Evolutionary conservation across 2,888 invertebrate species (phyloP).

Genomic region (Platerodrilus igneus): DNA sequence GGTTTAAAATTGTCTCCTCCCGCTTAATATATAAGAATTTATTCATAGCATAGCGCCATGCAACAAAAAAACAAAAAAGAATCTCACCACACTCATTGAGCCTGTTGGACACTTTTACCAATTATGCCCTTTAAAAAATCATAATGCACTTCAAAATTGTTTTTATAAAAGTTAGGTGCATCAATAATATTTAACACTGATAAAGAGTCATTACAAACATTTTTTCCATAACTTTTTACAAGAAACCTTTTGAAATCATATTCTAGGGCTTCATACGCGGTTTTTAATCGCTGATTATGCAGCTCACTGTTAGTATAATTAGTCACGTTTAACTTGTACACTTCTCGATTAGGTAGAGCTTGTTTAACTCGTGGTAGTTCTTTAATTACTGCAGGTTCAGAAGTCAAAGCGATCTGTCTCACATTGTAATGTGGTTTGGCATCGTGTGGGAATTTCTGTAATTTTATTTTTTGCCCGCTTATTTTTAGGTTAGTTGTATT

Average conservation of each 20-base stretch:
- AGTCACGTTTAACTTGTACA: constrained; percentile 39
- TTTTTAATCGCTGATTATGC: constrained; percentile 43
- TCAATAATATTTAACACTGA: constrained; percentile 11
- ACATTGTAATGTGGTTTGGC: constrained; percentile 19
- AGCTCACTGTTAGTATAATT: constrained; percentile 33
- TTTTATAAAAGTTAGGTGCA: constrained; percentile 27
- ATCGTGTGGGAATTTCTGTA: constrained; percentile 13
- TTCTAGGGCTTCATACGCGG: constrained; percentile 59
- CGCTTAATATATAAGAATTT: too few species aligned
- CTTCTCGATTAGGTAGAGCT: constrained; percentile 7
- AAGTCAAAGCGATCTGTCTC: constrained; percentile 10
- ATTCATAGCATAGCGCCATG: too few species aligned
- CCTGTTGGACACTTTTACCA: too few species aligned
- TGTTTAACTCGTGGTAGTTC: constrained; percentile 9
- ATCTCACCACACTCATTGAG: neutral
- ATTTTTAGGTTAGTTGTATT: constrained; percentile 15
- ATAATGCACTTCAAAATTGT: constrained; percentile 20
- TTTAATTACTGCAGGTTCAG: constrained; percentile 1
- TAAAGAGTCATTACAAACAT: too few species aligned
- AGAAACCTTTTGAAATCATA: constrained; percentile 61
- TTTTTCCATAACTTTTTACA: constrained; percentile 29
- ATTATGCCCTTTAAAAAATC: constrained; percentile 15
- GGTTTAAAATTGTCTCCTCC: too few species aligned
- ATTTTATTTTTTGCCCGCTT: constrained; percentile 16
- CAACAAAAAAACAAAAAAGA: constrained; percentile 1